A percentile compares a stretch with the other conserved stretches of the same genome.
phyloP scores from a whole-genome alignment of 2,888 invertebrate genomes.

The Hypomecis punctinalis region DNA sequence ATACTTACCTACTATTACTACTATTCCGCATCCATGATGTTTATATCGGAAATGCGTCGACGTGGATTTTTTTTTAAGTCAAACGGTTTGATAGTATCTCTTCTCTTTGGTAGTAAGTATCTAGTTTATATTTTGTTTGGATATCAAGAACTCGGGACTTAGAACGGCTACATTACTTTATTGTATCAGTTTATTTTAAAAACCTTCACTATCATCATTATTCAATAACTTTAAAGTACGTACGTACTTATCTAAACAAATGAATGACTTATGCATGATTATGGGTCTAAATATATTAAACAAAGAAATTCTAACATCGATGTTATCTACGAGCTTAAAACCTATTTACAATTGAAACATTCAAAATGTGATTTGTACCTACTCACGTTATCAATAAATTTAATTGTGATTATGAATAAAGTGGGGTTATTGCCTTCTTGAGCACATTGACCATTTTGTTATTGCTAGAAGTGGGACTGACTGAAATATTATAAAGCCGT shows the following conservation, averaged over 20 bases:
- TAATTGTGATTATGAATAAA: constrained; percentile 27
- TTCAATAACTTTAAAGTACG: too few species aligned
- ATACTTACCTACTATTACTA: too few species aligned
- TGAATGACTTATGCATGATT: neutral
- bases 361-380: constrained; percentile 8
- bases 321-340: neutral
- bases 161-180: too few species aligned
- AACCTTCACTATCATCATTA: too few species aligned
- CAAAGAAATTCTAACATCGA: constrained; percentile 13
- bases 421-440: constrained; percentile 32
- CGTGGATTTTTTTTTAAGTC: too few species aligned
- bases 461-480: constrained; percentile 29
- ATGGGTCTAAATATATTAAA: neutral
- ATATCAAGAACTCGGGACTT: too few species aligned
- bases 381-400: constrained; percentile 13
- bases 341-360: constrained; percentile 2
- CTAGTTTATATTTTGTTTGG: too few species aligned
- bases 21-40: too few species aligned
- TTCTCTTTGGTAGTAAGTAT: too few species aligned
- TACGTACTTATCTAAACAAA: neutral
- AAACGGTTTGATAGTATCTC: too few species aligned
- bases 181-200: too few species aligned
- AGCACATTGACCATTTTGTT: constrained; percentile 33
- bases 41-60: too few species aligned
- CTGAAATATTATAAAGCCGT: constrained; percentile 1